These are phyloP conservation scores for Eulemur rufifrons DNA, from an alignment of 2,113 vertebrate species.

Conservation along the genomic window DNA sequence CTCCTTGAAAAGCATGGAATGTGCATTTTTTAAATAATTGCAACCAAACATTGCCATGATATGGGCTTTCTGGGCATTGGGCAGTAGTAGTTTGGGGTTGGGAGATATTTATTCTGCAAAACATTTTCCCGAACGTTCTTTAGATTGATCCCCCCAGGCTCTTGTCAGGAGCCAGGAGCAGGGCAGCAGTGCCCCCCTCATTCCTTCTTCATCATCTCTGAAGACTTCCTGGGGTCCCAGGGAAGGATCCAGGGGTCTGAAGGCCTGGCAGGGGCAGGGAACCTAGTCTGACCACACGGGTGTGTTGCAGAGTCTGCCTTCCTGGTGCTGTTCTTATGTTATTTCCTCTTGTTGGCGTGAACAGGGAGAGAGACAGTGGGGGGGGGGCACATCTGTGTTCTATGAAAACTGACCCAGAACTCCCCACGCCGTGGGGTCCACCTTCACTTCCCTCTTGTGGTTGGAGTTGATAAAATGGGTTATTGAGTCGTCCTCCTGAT, in stretches of 20 bases:
- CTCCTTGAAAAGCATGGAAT: neutral
- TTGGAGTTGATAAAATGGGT: neutral
- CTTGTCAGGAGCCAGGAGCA: neutral
- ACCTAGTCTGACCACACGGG: fast-evolving
- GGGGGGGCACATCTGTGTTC: neutral
- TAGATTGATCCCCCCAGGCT: fast-evolving
- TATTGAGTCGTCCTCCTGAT: neutral
- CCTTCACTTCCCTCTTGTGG: neutral
- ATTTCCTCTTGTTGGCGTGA: neutral
- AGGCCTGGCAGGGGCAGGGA: neutral
- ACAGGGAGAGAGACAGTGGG: neutral
- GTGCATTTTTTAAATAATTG: neutral
- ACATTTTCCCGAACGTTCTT: neutral
- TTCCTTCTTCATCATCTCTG: fast-evolving
- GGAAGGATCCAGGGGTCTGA: neutral
- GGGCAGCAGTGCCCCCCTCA: fast-evolving
- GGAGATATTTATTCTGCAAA: neutral
- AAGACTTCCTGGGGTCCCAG: neutral
- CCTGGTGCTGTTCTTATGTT: fast-evolving
- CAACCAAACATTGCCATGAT: neutral
- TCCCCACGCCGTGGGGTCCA: neutral
- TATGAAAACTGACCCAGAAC: neutral
- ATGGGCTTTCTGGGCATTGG: neutral
- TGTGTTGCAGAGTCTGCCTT: neutral
- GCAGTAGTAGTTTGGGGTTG: neutral